Evolutionary conservation across 2,888 invertebrate species (phyloP).

Genomic region (Eledona agricola): DNA sequence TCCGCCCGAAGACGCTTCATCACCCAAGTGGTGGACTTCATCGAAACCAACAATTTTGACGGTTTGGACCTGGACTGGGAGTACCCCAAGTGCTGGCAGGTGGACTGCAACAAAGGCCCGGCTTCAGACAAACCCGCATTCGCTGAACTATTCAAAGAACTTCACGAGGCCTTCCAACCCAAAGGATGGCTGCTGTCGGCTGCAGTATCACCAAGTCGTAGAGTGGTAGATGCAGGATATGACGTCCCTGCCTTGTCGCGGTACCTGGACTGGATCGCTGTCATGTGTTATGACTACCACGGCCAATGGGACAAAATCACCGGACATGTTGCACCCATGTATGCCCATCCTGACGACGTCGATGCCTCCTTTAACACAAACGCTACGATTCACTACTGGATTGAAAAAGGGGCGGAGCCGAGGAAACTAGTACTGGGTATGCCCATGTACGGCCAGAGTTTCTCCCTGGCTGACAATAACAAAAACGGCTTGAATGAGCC

Average conservation of each 20-base stretch:
- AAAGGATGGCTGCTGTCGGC: conserved; percentile 79
- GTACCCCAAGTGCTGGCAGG: conserved; percentile 93
- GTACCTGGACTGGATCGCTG: conserved; percentile 88
- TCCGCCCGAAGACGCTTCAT: conserved; percentile 78
- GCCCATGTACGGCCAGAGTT: conserved; percentile 91
- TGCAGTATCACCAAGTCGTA: conserved; percentile 86
- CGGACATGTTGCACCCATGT: conserved; percentile 90
- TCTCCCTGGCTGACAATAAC: conserved; percentile 75
- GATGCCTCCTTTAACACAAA: conserved; percentile 87
- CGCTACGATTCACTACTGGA: conserved; percentile 88
- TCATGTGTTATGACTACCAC: conserved; percentile 92
- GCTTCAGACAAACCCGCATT: conserved; percentile 83
- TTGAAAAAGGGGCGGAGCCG: conserved; percentile 79
- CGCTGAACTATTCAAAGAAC: conserved; percentile 76
- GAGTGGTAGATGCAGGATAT: conserved; percentile 85
- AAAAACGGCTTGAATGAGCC: conserved; percentile 76
- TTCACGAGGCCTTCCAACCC: conserved; percentile 75
- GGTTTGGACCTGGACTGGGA: conserved; percentile 96
- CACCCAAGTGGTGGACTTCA: conserved; percentile 77
- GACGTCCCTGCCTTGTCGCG: conserved; percentile 79
- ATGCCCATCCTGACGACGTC: conserved; percentile 75
- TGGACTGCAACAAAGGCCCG: conserved; percentile 84
- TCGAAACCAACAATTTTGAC: conserved; percentile 83
- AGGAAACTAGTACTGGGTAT: conserved; percentile 85
- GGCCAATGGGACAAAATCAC: conserved; percentile 93